Percentiles rank a stretch among this genome's conserved stretches.
These are phyloP conservation scores for Lacerta agilis DNA, from an alignment of 2,797 vertebrate genomes.

Conservation along the genomic window DNA sequence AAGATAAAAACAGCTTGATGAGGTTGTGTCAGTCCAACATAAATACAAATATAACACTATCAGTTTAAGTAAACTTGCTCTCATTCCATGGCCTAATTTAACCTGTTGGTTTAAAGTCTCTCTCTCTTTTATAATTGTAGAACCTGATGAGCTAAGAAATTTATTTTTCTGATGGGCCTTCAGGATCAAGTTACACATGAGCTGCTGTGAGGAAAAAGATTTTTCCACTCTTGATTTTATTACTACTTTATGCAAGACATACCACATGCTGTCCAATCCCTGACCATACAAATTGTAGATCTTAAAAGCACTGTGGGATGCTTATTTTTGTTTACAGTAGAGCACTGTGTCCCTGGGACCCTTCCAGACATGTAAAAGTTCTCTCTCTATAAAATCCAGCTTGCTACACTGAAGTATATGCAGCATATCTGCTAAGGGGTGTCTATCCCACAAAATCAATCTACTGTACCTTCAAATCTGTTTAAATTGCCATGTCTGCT, in stretches of 20 bases:
- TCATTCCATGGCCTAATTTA: conserved; percentile 24
- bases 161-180: conserved; percentile 21
- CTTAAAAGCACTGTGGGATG: background rate
- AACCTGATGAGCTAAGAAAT: conserved; percentile 15
- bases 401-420: conserved; percentile 2
- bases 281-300: background rate
- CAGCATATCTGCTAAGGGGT: background rate
- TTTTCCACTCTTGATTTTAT: conserved; percentile 9
- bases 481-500: background rate
- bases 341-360: background rate
- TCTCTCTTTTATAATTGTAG: too few species aligned
- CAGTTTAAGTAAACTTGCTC: background rate
- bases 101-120: conserved; percentile 36
- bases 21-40: background rate
- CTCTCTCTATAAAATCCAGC: background rate
- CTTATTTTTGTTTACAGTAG: conserved; percentile 23
- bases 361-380: conserved; percentile 46
- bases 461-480: background rate
- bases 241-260: conserved; percentile 18
- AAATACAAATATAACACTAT: background rate
- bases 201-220: background rate
- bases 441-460: background rate
- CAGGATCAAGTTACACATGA: conserved; percentile 29
- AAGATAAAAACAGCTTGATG: conserved; percentile 35
- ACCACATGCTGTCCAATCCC: background rate